Conservation (phyloP, 2,113 vertebrate species). For the Procapra przewalskii region DNA sequence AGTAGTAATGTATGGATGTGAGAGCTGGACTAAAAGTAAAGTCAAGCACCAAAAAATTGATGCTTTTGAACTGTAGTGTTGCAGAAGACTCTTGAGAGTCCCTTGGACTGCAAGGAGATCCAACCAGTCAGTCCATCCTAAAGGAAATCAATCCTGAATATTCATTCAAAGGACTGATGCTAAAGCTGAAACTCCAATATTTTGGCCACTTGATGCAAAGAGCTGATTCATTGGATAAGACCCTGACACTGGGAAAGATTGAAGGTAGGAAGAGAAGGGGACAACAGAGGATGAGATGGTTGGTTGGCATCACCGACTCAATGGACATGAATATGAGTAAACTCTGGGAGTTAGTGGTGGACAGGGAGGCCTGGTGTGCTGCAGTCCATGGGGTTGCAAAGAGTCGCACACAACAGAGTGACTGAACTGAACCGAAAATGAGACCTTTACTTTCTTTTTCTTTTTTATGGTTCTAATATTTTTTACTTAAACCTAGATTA, state of each 20-base stretch:
- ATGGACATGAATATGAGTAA: background rate
- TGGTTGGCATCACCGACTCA: background rate
- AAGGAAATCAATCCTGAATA: background rate
- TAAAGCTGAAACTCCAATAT: background rate
- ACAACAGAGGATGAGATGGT: background rate
- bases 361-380: background rate
- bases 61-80: background rate
- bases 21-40: background rate
- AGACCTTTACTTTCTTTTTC: background rate
- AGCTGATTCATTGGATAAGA: background rate
- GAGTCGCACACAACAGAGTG: background rate
- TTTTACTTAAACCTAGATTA: background rate
- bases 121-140: background rate
- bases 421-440: background rate
- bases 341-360: background rate
- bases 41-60: accelerated
- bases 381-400: background rate
- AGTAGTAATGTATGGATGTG: background rate
- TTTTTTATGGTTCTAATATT: background rate
- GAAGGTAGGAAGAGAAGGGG: background rate
- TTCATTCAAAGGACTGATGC: background rate
- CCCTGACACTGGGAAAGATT: background rate
- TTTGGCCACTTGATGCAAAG: background rate
- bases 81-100: background rate
- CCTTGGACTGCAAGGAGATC: background rate